Evolutionary conservation across 2,888 invertebrate genomes (phyloP), one percentile per base, ranked within the genome.

Genomic region (Cataglyphis albicans): DNA sequence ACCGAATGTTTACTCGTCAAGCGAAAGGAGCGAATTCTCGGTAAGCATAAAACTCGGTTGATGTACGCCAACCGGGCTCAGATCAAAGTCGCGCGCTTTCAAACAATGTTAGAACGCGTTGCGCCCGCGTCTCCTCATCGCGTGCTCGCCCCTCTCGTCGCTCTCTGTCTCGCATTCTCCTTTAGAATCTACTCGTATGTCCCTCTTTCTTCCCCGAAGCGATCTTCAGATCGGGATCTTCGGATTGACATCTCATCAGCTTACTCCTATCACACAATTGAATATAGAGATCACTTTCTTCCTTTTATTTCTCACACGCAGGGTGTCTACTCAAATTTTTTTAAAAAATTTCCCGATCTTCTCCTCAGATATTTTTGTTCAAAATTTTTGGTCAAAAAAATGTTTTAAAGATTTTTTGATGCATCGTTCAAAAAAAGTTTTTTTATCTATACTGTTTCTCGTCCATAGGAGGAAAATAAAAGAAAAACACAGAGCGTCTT

Each of bases 81-180:
- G 94, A 94, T 94, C 94, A 94, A 94, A 94, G 94, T 93, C 92
- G 92, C 92, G 91, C 21, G 91, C 93, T 94, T 94, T 93, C 94
- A 94, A 94, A 94, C 94, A 94, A 94, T 94, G 93, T 94, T 93
- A 92, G 7, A n/a, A 92, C 91, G 89, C 85, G 88, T 88, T 84
- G 86, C 87, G 75, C 75, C n/a, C 72, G 83, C 65, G 59, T 68
- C 59, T 32, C 32, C 25, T 25, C 61, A 38, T 21, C 52, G 59
- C 75, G 25, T 72, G 59, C 65, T 65, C 86, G 65, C 70, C 52
- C 63, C 21, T 35, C 76, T 63, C 21, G 38, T 59, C 32, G 12
- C 29, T 44, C 15, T 21, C 15, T 44, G 32, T 18, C 63, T 67
- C 75, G 35, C 75, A 9, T 21, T 74, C 82, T 70, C 65, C 52